Evolutionary conservation across 1,140 invertebrate species (phyloP), one percentile per base, ranked within the genome.

Genomic region (Philotrypesis tridentata): DNA sequence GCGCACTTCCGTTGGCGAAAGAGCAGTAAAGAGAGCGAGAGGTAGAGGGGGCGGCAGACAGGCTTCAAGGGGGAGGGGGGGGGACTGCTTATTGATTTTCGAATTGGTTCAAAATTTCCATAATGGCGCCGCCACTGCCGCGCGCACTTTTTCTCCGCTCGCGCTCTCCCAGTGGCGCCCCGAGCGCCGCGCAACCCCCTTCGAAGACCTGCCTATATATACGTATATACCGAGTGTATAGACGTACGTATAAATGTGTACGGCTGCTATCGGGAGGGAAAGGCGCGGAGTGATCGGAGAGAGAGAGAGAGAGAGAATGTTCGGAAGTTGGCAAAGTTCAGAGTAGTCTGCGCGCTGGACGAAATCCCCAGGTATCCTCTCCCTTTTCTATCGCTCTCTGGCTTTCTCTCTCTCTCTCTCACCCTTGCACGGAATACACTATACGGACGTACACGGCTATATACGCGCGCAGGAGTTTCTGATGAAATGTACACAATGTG

Each of bases 101-200:
- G 89, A 90, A 90, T 90, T 89, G 88, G 89, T 90, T 90, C 88
- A 89, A 90, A 90, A 90, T 90, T 90, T 90, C 89, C 89, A 90
- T 90, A 90, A 90, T 90, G 88, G 88, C 87, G 85, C 80, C 80
- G 82, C 82, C 73, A 55, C 48, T 55, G 48, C 48, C 21, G 43
- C 14, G 72, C 76, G 71, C 70, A 60, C 71, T 33, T 60, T 27
- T 31, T 27, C 71, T 21, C 29, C 33, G 1, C n/a, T 21, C 70
- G 68, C n/a, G 68, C 33, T 31, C 31, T n/a, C 33, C n/a, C 17
- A 40, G 21, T 17, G 31, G 23, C 33, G 68, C n/a, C n/a, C n/a
- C 29, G 33, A 2, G 27, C 14, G 21, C 31, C 48, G 21, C 48
- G 48, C 23, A 7, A 23, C 5, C 40, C 40, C 71, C 5, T 40